Base-by-base conservation (phyloP, 1,140 invertebrate species). In the Nilaparvata lugens region DNA sequence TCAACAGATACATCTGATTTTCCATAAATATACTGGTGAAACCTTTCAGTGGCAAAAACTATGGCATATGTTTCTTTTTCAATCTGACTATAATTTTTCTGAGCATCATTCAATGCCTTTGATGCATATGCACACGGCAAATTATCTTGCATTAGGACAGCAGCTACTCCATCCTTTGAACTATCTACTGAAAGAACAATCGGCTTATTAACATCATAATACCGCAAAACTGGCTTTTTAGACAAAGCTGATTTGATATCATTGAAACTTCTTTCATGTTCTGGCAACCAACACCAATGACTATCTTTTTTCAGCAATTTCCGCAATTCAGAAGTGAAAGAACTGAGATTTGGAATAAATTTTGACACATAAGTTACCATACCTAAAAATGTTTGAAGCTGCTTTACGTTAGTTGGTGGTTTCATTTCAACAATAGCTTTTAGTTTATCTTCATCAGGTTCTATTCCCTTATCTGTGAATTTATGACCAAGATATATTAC, bases 371-470 rank as follows among this genome's bases (percentile, higher is more conserved):
- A 56, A 11, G 25, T 56, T 2, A 35, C 35, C 28, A 56, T 56
- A 3, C 25, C 54, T 4, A 56, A 35, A 7, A 24, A 40, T 1
- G 23, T 18, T 14, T 21, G 43, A 7, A 58, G 11, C 11, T 48
- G 4, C 13, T 18, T 16, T 24, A 19, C 16, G 21, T 45, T 48
- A 2, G 11, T 28, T 4, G 59, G 52, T 25, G 45, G n/a, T 4
- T 9, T 31, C 25, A 55, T 52, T 13, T 61, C 38, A 4, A 61
- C 7, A 21, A 61, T 54, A 28, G 24, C 21, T 42, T 40, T 55
- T 7, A 61, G 14, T 61, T 52, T 61, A 7, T 61, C 19, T 28
- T 19, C 13, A 42, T 61, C 59, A 18, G 35, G 23, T 21, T 38
- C 16, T 11, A 61, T 31, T 2, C 51, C 59, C 42, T 16, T 51